phyloP scores from a whole-genome alignment of 2,888 invertebrate genomes.

The Ferrisia virgata region DNA sequence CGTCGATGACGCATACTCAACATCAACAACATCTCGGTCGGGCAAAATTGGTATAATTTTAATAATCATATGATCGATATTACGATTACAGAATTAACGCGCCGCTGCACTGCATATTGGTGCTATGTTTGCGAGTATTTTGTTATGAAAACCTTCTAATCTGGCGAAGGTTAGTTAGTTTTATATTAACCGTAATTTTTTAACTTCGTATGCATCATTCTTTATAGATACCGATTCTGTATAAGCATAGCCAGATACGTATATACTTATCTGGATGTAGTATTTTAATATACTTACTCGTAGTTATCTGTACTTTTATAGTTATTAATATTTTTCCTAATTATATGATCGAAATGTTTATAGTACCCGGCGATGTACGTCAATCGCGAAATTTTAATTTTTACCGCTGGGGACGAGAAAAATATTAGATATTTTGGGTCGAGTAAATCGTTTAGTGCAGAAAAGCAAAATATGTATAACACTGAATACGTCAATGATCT shows the following conservation, averaged over 20 bases:
- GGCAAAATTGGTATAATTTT: conserved; percentile 26
- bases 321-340: not conserved
- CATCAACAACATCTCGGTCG: not conserved
- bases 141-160: conserved; percentile 32
- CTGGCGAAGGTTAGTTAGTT: conserved; percentile 29
- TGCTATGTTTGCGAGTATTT: too few relatives aligned
- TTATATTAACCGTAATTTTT: conserved; percentile 23
- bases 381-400: not conserved
- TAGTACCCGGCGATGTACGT: not conserved
- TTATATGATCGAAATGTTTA: not conserved
- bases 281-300: not conserved
- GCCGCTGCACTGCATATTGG: too few relatives aligned
- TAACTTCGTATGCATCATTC: not conserved
- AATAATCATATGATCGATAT: conserved; percentile 23
- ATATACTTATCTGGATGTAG: not conserved
- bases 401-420: not conserved
- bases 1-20: conserved; percentile 10
- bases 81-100: not conserved
- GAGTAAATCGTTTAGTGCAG: not conserved
- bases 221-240: too few relatives aligned
- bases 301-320: not conserved
- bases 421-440: not conserved
- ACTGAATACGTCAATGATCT: too few relatives aligned
- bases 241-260: too few relatives aligned
- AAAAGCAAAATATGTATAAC: too few relatives aligned